Base-by-base conservation (phyloP, 2,888 invertebrate genomes). In the Blastobasis lacticolella region DNA sequence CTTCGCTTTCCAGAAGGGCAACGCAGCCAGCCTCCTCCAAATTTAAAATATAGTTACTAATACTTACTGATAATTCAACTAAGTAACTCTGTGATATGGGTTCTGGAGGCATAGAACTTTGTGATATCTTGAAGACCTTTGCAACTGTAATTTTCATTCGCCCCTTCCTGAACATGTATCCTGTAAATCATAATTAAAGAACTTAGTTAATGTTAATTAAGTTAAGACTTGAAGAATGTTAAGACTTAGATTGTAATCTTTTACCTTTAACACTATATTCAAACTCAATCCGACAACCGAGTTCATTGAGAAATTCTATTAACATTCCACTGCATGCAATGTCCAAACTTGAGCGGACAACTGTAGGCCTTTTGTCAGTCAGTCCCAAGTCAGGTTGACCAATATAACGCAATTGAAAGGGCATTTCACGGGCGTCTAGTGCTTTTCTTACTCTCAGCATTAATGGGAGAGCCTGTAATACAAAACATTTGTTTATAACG, bases 81-180 rank as follows among this genome's bases (percentile, higher is more conserved):
- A 98, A 90, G 81, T 97, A 96, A 69, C 97, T 97, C 70, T 95
- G 94, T 1, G 97, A 95, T 64, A 98, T 93, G 0, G 96, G 92
- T 72, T 98, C 97, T 42, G 92, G 92, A 57, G 92, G 92, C 78
- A 92, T 92, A 51, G 94, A 93, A 45, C 90, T 91, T 56, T 84
- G 86, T 6, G 88, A 79, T 78, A 95, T 92, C 90, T 96, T 97
- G 68, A 95, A 96, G 53, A 98, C 94, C 81, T 98, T 98, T 0
- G 97, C 95, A 0, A 98, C 97, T 0, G 97, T 97, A 23, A 98
- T 95, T 81, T 98, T 98, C 96, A 98, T 97, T 54, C 97, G 90
- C 0, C 98, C 98, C 81, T 98, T 98, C 53, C 97, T 91, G 70
- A 98, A 98, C 94, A 98, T 95, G 70, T 95, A 97, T 10, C 93